phyloP scores from a whole-genome alignment of 2,113 vertebrate genomes.

The Bambusicola thoracicus region DNA sequence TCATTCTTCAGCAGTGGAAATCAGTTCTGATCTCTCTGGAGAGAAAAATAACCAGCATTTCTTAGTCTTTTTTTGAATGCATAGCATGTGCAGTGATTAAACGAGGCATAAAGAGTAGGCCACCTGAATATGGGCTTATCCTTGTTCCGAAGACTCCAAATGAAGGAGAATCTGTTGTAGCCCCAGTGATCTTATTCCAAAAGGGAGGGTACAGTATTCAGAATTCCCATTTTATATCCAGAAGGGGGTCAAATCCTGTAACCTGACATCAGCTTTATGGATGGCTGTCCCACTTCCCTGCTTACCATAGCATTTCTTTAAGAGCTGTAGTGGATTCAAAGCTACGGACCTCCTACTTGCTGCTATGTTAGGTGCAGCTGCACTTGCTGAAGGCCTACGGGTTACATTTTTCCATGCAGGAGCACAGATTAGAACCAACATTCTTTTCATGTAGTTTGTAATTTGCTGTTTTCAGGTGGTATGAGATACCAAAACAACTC shows the following conservation, averaged over 20 bases:
- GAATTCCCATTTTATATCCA: constrained; percentile 2
- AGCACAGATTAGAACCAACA: neutral
- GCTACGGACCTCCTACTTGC: neutral
- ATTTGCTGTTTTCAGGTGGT: neutral
- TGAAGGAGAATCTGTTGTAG: neutral
- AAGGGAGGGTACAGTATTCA: neutral
- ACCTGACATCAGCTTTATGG: neutral
- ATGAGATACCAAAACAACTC: neutral
- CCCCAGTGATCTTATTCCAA: neutral
- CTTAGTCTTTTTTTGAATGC: neutral
- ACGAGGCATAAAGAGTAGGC: neutral
- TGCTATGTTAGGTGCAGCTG: neutral
- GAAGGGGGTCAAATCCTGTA: constrained; percentile 33
- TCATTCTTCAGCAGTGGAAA: neutral
- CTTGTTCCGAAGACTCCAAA: neutral
- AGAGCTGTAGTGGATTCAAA: neutral
- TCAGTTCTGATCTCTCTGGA: neutral
- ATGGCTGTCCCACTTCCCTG: neutral
- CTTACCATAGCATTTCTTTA: neutral
- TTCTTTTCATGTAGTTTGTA: neutral
- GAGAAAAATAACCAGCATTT: neutral
- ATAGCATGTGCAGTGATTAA: neutral
- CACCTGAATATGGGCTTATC: neutral
- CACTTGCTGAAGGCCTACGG: neutral
- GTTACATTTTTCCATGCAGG: neutral